Conservation (phyloP, 1,140 invertebrate species). For the Solenopsis invicta region DNA sequence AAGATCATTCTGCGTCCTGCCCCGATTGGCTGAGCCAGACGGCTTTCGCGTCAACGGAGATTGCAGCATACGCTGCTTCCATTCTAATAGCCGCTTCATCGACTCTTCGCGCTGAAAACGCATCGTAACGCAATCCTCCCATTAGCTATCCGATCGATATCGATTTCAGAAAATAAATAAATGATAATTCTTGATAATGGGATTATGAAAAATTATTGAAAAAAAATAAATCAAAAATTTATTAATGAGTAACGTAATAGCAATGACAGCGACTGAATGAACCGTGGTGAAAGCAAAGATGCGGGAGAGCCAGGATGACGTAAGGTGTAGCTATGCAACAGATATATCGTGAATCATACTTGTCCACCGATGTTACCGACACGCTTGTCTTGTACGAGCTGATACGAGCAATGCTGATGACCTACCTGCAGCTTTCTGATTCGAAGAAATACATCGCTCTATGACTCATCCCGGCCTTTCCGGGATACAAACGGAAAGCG, state of each 20-base stretch:
- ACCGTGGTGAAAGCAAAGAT: constrained; percentile 76
- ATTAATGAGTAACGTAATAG: constrained; percentile 3
- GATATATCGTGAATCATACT: constrained; percentile 65
- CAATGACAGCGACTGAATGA: constrained; percentile 46
- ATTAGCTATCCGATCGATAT: not conserved
- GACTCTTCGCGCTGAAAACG: constrained; percentile 92
- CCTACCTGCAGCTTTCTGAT: constrained; percentile 4
- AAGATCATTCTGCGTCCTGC: constrained; percentile 84
- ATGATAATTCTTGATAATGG: not conserved
- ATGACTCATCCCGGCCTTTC: constrained; percentile 59
- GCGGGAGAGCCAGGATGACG: constrained; percentile 43
- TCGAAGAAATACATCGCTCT: constrained; percentile 13
- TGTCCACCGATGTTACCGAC: constrained; percentile 24
- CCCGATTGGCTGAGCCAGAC: constrained; percentile 86
- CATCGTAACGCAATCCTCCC: not conserved
- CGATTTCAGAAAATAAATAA: not conserved
- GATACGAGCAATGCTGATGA: constrained; percentile 21
- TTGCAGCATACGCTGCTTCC: constrained; percentile 97
- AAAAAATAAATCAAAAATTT: not conserved
- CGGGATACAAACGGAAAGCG: constrained; percentile 2
- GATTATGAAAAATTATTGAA: not conserved
- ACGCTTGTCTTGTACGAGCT: constrained; percentile 35
- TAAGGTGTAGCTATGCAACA: constrained; percentile 52
- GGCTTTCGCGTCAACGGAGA: constrained; percentile 94
- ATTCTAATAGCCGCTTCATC: constrained; percentile 95